Base-by-base conservation (phyloP, 1,140 invertebrate species). In the Caerostris darwini region DNA sequence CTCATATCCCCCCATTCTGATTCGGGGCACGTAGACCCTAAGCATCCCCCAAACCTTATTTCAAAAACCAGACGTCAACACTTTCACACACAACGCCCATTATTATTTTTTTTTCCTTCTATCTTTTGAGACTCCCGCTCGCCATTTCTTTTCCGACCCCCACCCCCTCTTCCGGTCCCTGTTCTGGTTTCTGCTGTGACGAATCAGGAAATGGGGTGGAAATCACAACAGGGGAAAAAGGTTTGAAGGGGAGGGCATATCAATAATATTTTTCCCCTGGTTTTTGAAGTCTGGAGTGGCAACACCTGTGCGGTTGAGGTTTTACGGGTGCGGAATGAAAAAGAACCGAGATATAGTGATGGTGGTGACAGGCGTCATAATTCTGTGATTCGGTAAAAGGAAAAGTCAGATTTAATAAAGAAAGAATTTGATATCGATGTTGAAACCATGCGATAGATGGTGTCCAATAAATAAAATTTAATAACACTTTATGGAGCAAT, bases 11-110 rank as follows among this genome's bases (percentile, higher is more conserved):
- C 69, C 64, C 64, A 50, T 81, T 17, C 89, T 69, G 14, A 90
- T 58, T 54, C 89, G 17, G 14, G 10, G 69, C 89, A 90, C 69
- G 64, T 69, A 59, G 56, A 10, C 67, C 8, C 17, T 81, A 54
- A 19, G 61, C 54, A 59, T 81, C 69, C 71, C 34, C 59, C 87
- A 53, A 90, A 59, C 61, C 69, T 54, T 57, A 90, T 90, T 90
- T 90, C 89, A 92, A 92, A 92, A 85, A 92, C 58, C 90, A 85
- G 90, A 85, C 90, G 90, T 92, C 90, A 92, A 92, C 90, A 92
- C 90, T 92, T 92, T 92, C 90, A 91, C 90, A 71, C 90, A 91
- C 69, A 59, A 19, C 54, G 71, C 14, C 77, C 90, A 91, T 91
- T 91, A 91, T 91, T 91, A 69, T 69, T 91, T 81, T 81, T 54